Evolutionary conservation across 2,797 vertebrate genomes (phyloP), one percentile per base, ranked within the genome.

Genomic region (Sphenodon punctatus): DNA sequence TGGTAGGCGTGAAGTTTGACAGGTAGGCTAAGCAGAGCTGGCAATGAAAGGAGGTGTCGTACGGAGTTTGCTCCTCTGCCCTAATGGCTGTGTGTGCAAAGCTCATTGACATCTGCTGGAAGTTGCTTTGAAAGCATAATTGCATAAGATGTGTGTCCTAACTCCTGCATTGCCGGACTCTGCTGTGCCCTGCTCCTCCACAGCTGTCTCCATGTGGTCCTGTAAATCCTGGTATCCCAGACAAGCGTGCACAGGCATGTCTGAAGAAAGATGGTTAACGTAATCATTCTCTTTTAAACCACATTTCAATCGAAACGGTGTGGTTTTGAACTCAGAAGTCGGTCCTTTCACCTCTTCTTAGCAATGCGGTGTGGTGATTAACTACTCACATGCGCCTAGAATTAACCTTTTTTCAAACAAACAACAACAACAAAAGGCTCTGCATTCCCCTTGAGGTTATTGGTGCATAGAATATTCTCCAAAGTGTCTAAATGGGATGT

Each of bases 391-490:
- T 3, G 10, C n/a, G 20, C 2, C 0, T 5, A 2, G 9, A 69
- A 75, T 55, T n/a, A 19, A 59, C 23, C 20, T 20, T 56, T 36
- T 64, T 59, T 68, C 25, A 30, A 7, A 55, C 66, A 16, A 1
- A n/a, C n/a, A n/a, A n/a, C n/a, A n/a, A n/a, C n/a, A n/a, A n/a
- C n/a, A n/a, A 4, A 8, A 58, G 20, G 10, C 49, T 49, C 17
- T 83, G 55, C 39, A 45, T 56, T 20, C 32, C 15, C 20, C 14
- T 23, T 25, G 1, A 9, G 39, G 41, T 14, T 78, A 58, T 61
- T 61, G 53, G 45, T 70, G 67, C 72, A 70, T 53, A 49, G 42
- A 70, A 58, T 69, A 43, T 70, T 66, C 53, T 59, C 43, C 67
- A 78, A 51, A 67, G 74, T 32, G 32, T 30, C 30, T 38, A 51